Evolutionary conservation across 2,888 invertebrate genomes (phyloP), one percentile per base, ranked within the genome.

Genomic region (Caenorhabditis afra): DNA sequence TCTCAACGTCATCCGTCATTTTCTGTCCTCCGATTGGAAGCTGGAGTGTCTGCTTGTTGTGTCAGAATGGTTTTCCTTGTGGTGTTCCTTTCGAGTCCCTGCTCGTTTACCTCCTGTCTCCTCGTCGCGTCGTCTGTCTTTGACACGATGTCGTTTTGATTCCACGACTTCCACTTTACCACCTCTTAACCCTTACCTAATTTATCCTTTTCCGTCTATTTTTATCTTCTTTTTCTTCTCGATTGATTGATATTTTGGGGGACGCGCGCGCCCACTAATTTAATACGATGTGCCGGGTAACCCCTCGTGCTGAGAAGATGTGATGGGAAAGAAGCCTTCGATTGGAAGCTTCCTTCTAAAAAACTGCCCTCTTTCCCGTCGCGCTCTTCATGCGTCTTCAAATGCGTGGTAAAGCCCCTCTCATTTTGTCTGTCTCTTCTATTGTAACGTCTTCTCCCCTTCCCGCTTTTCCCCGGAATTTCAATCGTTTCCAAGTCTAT

Each of bases 221-320:
- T 50, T 76, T 61, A n/a, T n/a, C 44, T 39, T 49, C 71, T 45
- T 55, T 65, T 41, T 64, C 52, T 50, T 52, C 35, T 16, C 62
- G 55, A 64, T 64, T 61, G 61, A 62, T 59, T 61, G 74, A 66
- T 64, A 57, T 71, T 62, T 62, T 67, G 20, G 64, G 62, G 71
- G 57, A 61, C 45, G 22, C 50, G 50, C 44, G 29, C 35, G 50
- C 62, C 58, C 64, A 58, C 64, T 64, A 64, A 73, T 73, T 71
- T 73, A 64, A 73, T 73, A 73, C 73, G 64, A 73, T 57, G 50
- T 73, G 71, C 52, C 73, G 73, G 73, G 73, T 73, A 73, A 29
- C 47, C 64, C 71, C 49, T 64, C 70, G 59, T 58, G 52, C 67
- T 47, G 47, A 39, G 67, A 57, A 47, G 35, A 39, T 29, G 49